phyloP scores from a whole-genome alignment of 2,113 vertebrate genomes.

The Gulo gulo region DNA sequence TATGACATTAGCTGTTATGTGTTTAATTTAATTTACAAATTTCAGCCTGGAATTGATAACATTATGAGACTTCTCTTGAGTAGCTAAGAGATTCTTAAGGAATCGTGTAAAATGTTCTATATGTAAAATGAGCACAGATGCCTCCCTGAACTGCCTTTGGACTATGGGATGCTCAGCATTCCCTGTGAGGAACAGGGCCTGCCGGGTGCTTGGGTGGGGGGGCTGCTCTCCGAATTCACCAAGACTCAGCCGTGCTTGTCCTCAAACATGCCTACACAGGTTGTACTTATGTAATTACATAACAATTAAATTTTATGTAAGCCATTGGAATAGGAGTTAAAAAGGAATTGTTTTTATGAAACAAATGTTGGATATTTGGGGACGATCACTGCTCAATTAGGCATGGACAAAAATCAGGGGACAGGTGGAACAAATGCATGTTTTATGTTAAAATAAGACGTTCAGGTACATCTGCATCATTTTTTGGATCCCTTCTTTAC shows the following conservation, averaged over 20 bases:
- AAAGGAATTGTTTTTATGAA: neutral
- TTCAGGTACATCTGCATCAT: neutral
- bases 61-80: neutral
- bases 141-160: neutral
- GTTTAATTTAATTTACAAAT: neutral
- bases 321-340: neutral
- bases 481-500: neutral
- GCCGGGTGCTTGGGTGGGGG: rapidly evolving
- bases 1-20: neutral
- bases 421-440: neutral
- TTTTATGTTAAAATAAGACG: neutral
- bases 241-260: neutral
- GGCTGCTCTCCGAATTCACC: neutral
- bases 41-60: neutral
- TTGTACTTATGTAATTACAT: neutral
- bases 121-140: neutral
- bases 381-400: neutral
- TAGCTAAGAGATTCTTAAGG: neutral
- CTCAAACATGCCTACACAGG: neutral
- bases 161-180: rapidly evolving
- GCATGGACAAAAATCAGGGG: neutral
- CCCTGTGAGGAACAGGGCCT: neutral
- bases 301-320: neutral
- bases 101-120: neutral
- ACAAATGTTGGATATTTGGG: neutral